Conservation (phyloP, 2,113 vertebrate genomes). For the Corvus cornix region DNA sequence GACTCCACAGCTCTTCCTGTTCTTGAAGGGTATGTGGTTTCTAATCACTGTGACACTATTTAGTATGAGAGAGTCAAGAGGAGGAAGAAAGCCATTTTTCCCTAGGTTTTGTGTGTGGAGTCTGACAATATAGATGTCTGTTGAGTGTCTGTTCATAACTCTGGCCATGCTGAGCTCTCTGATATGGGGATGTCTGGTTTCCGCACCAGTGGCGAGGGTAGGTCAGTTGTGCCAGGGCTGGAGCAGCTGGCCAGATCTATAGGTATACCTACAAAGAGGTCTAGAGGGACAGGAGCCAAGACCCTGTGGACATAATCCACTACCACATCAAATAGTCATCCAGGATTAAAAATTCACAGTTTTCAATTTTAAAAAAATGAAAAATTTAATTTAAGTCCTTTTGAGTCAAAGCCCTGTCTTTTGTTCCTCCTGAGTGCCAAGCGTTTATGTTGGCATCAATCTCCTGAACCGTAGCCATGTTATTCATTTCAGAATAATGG, state of each 20-base stretch:
- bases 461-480: not conserved
- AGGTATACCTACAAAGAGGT: not conserved
- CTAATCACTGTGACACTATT: not conserved
- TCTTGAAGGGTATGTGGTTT: not conserved
- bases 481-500: not conserved
- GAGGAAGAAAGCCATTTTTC: not conserved
- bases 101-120: not conserved
- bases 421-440: not conserved
- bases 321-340: not conserved
- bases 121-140: not conserved
- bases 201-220: not conserved
- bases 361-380: not conserved
- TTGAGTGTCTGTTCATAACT: not conserved
- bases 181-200: not conserved
- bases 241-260: not conserved
- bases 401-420: not conserved
- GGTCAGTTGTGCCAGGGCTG: fast-evolving
- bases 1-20: not conserved
- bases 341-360: not conserved
- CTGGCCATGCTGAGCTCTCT: fast-evolving
- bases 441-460: not conserved
- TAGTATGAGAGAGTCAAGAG: not conserved
- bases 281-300: not conserved
- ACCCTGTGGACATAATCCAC: not conserved
- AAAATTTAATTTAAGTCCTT: not conserved